Conservation (phyloP, 2,113 vertebrate genomes). For the Melanocharis versteri region DNA sequence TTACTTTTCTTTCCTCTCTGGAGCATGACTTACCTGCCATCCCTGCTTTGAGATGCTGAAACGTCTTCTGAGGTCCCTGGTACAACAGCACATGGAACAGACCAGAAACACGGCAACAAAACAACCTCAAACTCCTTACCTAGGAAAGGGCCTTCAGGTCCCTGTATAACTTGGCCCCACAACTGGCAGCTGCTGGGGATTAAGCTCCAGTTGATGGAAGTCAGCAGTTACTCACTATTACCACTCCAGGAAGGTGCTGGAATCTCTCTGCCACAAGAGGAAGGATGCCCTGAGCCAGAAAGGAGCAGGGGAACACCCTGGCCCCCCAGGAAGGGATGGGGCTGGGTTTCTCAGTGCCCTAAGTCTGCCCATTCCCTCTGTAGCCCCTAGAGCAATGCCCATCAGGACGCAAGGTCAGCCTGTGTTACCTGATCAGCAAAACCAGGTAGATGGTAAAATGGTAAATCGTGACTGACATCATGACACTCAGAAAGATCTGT, state of each 20-base stretch:
- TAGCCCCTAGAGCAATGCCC: not conserved
- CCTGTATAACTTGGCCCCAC: not conserved
- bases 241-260: too few relatives aligned
- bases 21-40: not conserved
- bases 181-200: not conserved
- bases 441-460: not conserved
- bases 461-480: accelerated
- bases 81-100: accelerated
- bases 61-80: accelerated
- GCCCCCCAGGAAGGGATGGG: not conserved
- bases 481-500: not conserved
- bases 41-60: not conserved
- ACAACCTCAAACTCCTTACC: accelerated
- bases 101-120: accelerated
- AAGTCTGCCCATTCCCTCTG: not conserved
- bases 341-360: not conserved
- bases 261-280: not conserved
- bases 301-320: not conserved
- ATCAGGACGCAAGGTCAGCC: not conserved
- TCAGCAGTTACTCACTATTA: not conserved
- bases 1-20: not conserved
- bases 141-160: accelerated
- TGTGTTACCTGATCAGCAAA: not conserved
- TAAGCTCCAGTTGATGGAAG: not conserved
- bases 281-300: not conserved